Base-by-base conservation (phyloP, 2,113 vertebrate species). In the Crotalus viridis region DNA sequence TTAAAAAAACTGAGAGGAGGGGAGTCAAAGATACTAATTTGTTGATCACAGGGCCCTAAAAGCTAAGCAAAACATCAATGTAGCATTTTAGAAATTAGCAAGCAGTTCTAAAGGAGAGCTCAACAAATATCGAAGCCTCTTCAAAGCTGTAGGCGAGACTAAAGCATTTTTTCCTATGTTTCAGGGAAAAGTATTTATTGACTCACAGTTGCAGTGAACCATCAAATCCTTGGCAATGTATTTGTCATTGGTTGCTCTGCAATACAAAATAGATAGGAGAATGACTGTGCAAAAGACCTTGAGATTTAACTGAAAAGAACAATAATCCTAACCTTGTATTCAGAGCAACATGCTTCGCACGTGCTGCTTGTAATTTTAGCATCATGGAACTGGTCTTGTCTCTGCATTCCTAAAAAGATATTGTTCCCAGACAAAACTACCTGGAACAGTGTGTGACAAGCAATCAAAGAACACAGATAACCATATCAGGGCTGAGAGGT, bases 31-130 rank as follows among this genome's bases (percentile, higher is more conserved):
- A 28, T 91, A 92, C 93, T 93, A 89, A 87, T 21, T 19, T 85
- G 57, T 91, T 93, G 87, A 89, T 54, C 91, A 93, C 93, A 92
- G 95, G 92, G 95, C 95, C 94, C 87, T 95, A 93, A 88, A 95
- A 95, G 95, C 90, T 91, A 93, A 94, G 8, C 0, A 0, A 0
- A 92, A 64, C 56, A 92, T 81, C 55, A 69, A 3, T 4, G 69
- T 87, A 22, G 54, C 61, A 85, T 95, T 94, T 94, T 94, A 85
- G 39, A 56, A 87, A 87, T 85, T 95, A 96, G 64, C 64, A 48
- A 88, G 92, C 12, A 59, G 89, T 91, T 85, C 95, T 95, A 93
- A 94, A 95, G 93, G 94, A 92, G 12, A 88, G 81, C 89, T 55
- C 39, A 81, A 13, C 59, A 48, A 59, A 46, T 48, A 46, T 56